Evolutionary conservation across 2,888 invertebrate species (phyloP).

Genomic region (Masnerella sp.): DNA sequence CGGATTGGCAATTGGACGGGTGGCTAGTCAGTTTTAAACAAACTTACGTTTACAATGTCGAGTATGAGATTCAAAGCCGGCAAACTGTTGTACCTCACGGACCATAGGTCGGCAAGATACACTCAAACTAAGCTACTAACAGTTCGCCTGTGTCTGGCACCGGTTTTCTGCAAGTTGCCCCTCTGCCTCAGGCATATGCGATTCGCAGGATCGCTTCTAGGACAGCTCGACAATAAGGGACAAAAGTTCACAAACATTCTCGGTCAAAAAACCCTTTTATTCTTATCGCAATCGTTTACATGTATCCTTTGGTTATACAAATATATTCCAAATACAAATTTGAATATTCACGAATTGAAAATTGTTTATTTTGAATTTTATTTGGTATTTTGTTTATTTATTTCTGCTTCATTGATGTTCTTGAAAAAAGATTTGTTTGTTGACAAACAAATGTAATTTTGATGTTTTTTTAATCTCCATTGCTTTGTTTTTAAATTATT

Average conservation of each 20-base stretch:
- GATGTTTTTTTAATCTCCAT: too few relatives aligned
- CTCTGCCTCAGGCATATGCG: conserved; percentile 19
- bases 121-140: conserved; percentile 44
- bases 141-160: conserved; percentile 42
- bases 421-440: too few relatives aligned
- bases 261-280: neutral
- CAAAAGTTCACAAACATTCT: conserved; percentile 10
- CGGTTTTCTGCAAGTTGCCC: conserved; percentile 33
- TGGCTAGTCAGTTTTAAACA: conserved; percentile 39
- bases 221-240: conserved; percentile 18
- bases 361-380: too few relatives aligned
- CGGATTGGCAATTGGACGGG: conserved; percentile 28
- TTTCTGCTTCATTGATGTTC: too few relatives aligned
- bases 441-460: too few relatives aligned
- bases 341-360: too few relatives aligned
- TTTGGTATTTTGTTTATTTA: too few relatives aligned
- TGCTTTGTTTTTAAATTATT: too few relatives aligned
- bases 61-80: conserved; percentile 42
- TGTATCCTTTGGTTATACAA: too few relatives aligned
- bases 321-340: too few relatives aligned
- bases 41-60: conserved; percentile 40
- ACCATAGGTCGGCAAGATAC: conserved; percentile 47
- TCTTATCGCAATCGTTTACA: too few relatives aligned
- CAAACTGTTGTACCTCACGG: conserved; percentile 36
- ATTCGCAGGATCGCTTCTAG: conserved; percentile 24